These are phyloP conservation scores for Drosophila lacteicornis DNA, from an alignment of 1,140 invertebrate species.

Conservation along the genomic window DNA sequence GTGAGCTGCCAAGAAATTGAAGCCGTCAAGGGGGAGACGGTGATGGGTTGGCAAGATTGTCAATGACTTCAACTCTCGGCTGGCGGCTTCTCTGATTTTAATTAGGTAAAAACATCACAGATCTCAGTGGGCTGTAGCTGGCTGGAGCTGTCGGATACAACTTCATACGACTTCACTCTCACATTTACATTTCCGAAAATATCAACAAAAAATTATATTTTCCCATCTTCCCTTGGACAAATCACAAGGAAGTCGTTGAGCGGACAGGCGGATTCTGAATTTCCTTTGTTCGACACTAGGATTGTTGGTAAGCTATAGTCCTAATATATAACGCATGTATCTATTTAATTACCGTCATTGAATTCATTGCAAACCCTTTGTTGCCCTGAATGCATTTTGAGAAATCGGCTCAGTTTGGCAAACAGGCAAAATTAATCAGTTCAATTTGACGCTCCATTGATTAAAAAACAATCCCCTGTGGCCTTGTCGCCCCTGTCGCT, in stretches of 20 bases:
- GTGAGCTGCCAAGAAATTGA: slow-evolving; percentile 60
- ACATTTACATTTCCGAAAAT: slow-evolving; percentile 18
- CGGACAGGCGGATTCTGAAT: background rate
- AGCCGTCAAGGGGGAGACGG: background rate
- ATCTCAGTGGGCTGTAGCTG: slow-evolving; percentile 20
- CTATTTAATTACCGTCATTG: background rate
- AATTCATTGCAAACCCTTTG: slow-evolving; percentile 1
- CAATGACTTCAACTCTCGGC: slow-evolving; percentile 9
- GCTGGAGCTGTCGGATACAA: slow-evolving; percentile 6
- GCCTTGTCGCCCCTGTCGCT: background rate
- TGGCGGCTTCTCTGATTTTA: slow-evolving; percentile 13
- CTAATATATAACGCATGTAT: too few species aligned
- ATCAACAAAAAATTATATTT: slow-evolving; percentile 25
- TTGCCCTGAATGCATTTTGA: background rate
- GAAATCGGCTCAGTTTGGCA: slow-evolving; percentile 14
- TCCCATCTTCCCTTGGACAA: slow-evolving; percentile 12
- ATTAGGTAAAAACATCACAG: slow-evolving; percentile 31
- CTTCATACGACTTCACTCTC: background rate
- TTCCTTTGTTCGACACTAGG: background rate
- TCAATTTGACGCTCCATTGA: slow-evolving; percentile 52
- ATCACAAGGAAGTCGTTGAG: background rate
- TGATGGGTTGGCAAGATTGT: slow-evolving; percentile 15
- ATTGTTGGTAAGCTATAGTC: slow-evolving; percentile 13
- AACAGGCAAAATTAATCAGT: slow-evolving; percentile 46
- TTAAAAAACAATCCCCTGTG: slow-evolving; percentile 42